Evolutionary conservation across 2,113 vertebrate species (phyloP), one percentile per base, ranked within the genome.

Genomic region (Limnothrissa miodon): DNA sequence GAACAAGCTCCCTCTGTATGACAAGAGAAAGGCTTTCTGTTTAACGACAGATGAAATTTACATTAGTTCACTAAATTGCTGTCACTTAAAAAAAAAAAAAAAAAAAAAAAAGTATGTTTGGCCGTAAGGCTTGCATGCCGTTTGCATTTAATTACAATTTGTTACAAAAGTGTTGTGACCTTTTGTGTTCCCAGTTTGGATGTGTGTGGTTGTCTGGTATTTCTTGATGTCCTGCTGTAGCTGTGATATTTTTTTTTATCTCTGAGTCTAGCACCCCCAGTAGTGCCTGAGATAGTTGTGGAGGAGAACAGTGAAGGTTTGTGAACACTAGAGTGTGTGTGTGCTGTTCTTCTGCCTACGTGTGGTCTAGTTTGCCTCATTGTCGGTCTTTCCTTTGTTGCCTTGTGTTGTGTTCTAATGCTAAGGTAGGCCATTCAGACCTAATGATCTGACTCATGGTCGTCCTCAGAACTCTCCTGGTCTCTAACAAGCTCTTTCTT

Each of bases 261-360:
- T 70, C 59, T 9, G 59, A 66, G 59, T 66, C 29, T 33, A 74
- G 66, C 81, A 70, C 45, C 81, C 81, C 56, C 81, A 87, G 84
- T 78, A 42, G 86, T 89, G 84, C 85, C 91, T 91, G 91, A 93
- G 86, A 87, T 90, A 89, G 85, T 87, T 85, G 83, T 85, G 86
- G 90, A 87, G 89, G 90, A 93, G 88, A 88, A 87, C 82, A 83
- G 89, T 90, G 86, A 92, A 94, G 93, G 93, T 94, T 92, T 92
- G 93, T 94, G 91, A 80, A 83, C 66, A 25, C 51, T 79, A 86
- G 45, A 59, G 53, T 80, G 59, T 46, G 21, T 81, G 86, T 66
- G 83, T 56, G 70, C 5, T 17, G 51, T 90, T 74, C 87, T 83
- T 86, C 81, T 90, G 17, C 87, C 62, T 89, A 70, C 89, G 39